Conservation (phyloP, 53 echinoderm and acorn worm species). For the Apostichopus leukothele region DNA sequence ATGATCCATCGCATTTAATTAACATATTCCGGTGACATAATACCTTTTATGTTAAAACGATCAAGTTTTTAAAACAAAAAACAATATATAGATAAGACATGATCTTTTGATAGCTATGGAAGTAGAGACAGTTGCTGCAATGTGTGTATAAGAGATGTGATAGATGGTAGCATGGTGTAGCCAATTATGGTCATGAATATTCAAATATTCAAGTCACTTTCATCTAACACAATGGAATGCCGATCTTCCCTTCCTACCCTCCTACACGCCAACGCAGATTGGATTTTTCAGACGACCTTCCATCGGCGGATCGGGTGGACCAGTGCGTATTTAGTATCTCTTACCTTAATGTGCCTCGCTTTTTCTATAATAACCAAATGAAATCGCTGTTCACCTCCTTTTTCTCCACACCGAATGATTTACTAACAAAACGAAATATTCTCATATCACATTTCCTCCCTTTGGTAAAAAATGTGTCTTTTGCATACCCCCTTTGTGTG, state of each 20-base stretch:
- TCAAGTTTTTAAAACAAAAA: too few species aligned
- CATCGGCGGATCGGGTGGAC: slow-evolving; percentile 66
- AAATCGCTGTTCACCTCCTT: not conserved
- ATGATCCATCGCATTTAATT: not conserved
- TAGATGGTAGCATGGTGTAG: not conserved
- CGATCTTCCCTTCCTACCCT: slow-evolving; percentile 26
- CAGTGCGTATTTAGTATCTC: slow-evolving; percentile 72
- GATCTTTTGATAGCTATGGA: too few species aligned
- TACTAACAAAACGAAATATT: too few species aligned
- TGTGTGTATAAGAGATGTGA: not conserved
- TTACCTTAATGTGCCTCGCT: slow-evolving; percentile 9
- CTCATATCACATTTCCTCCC: too few species aligned
- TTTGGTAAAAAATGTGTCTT: too few species aligned
- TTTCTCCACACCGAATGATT: not conserved
- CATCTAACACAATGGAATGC: slow-evolving; percentile 46
- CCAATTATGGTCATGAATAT: slow-evolving; percentile 16
- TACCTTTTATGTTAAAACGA: too few species aligned
- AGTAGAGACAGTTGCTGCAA: too few species aligned
- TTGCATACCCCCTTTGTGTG: too few species aligned
- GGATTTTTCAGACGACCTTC: slow-evolving; percentile 92
- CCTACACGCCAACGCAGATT: slow-evolving; percentile 55
- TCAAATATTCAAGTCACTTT: slow-evolving; percentile 13
- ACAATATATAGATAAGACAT: too few species aligned
- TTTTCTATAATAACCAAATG: not conserved
- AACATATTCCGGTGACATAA: too few species aligned